These are phyloP conservation scores for Coluber constrictor DNA, from an alignment of 2,797 vertebrate species.

Conservation along the genomic window DNA sequence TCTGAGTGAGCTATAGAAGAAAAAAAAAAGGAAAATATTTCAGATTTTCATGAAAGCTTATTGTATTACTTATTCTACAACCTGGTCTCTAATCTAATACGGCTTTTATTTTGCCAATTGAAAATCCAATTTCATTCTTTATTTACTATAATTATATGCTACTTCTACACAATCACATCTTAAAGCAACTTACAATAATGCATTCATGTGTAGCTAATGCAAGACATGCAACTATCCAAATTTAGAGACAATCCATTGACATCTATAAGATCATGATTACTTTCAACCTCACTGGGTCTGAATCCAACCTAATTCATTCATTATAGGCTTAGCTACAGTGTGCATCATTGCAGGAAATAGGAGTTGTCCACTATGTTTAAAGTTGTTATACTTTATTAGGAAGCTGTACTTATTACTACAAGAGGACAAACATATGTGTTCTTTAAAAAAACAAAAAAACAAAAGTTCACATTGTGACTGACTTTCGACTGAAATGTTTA, in stretches of 20 bases:
- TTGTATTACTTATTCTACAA: neutral
- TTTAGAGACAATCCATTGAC: neutral
- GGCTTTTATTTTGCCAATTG: neutral
- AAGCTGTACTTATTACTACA: neutral
- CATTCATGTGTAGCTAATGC: neutral
- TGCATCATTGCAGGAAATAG: neutral
- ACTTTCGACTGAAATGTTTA: neutral
- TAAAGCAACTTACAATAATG: neutral
- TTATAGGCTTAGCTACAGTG: neutral
- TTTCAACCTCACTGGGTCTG: neutral
- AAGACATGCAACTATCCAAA: neutral
- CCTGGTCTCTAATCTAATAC: neutral
- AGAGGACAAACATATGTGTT: neutral
- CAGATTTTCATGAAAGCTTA: neutral
- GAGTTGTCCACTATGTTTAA: neutral
- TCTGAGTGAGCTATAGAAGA: neutral
- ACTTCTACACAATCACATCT: neutral
- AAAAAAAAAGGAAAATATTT: neutral
- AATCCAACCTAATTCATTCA: neutral
- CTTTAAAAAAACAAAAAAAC: neutral
- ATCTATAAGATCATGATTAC: neutral
- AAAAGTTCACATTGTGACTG: neutral
- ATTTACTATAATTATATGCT: neutral
- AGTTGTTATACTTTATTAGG: neutral
- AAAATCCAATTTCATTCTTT: neutral